phyloP scores from a whole-genome alignment of 2,888 invertebrate genomes.

The Cryptocephalus moraei region DNA sequence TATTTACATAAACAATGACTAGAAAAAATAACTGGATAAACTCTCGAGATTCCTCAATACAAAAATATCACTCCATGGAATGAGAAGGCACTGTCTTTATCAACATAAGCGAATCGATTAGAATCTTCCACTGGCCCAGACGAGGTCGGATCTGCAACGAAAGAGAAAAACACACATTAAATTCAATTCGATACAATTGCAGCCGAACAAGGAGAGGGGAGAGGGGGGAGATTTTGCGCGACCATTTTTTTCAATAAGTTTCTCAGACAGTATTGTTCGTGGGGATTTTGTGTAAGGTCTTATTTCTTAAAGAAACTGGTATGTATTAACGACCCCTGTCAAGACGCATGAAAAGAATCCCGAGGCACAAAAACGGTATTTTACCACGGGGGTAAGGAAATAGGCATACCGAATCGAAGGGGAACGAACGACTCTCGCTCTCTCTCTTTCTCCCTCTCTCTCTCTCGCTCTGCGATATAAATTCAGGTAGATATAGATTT shows the following conservation, averaged over 20 bases:
- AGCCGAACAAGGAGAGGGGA: neutral
- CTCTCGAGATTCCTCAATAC: conserved; percentile 24
- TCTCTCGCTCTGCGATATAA: neutral
- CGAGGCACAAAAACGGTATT: conserved; percentile 24
- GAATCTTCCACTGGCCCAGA: conserved; percentile 21
- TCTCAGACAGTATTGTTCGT: conserved; percentile 29
- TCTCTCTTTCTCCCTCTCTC: too few relatives aligned
- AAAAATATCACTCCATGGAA: conserved; percentile 33
- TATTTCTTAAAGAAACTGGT: conserved; percentile 20
- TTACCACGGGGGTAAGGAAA: conserved; percentile 22
- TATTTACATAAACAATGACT: conserved; percentile 33
- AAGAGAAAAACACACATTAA: conserved; percentile 13
- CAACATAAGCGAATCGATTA: conserved; percentile 6
- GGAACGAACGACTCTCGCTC: conserved; percentile 11
- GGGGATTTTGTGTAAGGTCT: conserved; percentile 16
- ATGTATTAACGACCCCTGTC: conserved; percentile 21
- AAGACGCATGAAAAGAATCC: conserved; percentile 21
- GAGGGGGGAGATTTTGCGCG: neutral
- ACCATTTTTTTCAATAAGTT: conserved; percentile 18
- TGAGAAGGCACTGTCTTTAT: conserved; percentile 30
- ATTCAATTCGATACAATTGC: neutral
- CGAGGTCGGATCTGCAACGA: conserved; percentile 21
- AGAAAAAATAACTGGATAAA: conserved; percentile 32
- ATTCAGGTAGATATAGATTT: conserved; percentile 22
- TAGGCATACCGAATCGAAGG: conserved; percentile 14